Evolutionary conservation across 2,797 vertebrate genomes (phyloP).

Genomic region (Scolopax rusticola): DNA sequence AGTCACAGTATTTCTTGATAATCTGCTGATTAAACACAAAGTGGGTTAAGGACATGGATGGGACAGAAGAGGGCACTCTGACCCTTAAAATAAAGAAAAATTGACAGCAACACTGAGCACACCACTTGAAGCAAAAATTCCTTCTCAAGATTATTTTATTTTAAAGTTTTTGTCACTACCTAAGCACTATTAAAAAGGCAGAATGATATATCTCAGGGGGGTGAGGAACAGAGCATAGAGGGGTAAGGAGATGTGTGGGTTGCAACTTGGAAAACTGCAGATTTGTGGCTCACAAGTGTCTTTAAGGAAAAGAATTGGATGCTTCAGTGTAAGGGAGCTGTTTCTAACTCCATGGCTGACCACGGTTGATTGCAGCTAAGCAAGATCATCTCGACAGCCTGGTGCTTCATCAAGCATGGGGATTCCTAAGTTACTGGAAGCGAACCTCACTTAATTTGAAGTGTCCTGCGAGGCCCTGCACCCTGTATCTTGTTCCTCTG

Average conservation of each 20-base stretch:
- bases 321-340: neutral
- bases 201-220: neutral
- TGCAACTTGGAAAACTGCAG: neutral
- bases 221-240: neutral
- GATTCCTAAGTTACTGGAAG: neutral
- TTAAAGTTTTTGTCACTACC: neutral
- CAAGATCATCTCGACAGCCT: neutral
- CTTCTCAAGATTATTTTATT: neutral
- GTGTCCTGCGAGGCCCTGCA: too few relatives aligned
- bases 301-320: neutral
- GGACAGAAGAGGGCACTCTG: slow-evolving; percentile 58
- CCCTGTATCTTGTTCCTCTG: neutral
- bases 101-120: rapidly evolving
- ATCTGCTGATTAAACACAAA: neutral
- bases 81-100: neutral
- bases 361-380: neutral
- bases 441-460: neutral
- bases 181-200: neutral
- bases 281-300: neutral
- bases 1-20: neutral
- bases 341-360: neutral
- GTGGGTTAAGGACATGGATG: neutral
- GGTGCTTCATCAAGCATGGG: neutral
- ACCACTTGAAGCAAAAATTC: neutral
- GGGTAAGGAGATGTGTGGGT: neutral